phyloP scores from a whole-genome alignment of 2,888 invertebrate genomes.

The Perizoma affinitatum region DNA sequence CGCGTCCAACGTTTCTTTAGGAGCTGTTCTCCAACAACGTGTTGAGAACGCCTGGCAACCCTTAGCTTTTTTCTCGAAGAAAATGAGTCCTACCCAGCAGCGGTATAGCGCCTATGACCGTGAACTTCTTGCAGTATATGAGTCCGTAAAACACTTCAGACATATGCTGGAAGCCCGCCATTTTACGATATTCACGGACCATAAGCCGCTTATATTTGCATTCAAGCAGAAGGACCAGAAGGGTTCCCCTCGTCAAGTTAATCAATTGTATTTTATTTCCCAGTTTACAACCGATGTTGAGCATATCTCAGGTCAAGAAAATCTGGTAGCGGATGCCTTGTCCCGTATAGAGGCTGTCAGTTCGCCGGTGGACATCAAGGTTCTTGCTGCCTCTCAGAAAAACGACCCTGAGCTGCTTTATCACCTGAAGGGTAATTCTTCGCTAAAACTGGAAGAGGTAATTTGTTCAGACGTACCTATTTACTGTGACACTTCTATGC shows the following conservation, averaged over 20 bases:
- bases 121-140: conserved; percentile 27
- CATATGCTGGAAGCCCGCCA: conserved; percentile 19
- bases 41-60: conserved; percentile 19
- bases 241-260: conserved; percentile 21
- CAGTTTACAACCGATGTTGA: conserved; percentile 27
- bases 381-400: conserved; percentile 28
- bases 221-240: conserved; percentile 6
- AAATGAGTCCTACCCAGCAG: conserved; percentile 16
- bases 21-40: conserved; percentile 55
- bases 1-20: conserved; percentile 56
- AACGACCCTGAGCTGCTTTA: conserved; percentile 31
- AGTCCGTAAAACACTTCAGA: conserved; percentile 21
- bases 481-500: conserved; percentile 6
- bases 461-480: neutral
- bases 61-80: conserved; percentile 26
- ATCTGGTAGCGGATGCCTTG: conserved; percentile 53
- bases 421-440: conserved; percentile 1
- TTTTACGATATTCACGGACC: conserved; percentile 23
- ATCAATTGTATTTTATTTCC: conserved; percentile 22
- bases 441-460: conserved; percentile 1
- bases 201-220: conserved; percentile 25
- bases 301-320: conserved; percentile 42
- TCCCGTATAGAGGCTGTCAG: conserved; percentile 42
- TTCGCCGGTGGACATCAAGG: conserved; percentile 10
- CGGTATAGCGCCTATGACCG: conserved; percentile 26